Conservation (phyloP, 1,140 invertebrate species). For the Leptopilina boulardi region DNA sequence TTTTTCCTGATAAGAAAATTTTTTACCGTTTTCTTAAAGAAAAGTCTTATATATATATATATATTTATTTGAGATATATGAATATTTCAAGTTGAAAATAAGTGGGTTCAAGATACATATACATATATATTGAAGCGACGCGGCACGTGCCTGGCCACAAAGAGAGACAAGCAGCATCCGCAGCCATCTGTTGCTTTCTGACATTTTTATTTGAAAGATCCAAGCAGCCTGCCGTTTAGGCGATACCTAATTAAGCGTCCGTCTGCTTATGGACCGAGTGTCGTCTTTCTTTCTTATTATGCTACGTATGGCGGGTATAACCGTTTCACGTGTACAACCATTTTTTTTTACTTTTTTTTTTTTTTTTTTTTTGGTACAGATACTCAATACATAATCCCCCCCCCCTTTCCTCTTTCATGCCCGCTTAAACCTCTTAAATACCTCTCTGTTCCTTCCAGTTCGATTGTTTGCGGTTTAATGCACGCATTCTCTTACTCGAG, state of each 20-base stretch:
- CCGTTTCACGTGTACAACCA: background rate
- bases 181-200: conserved; percentile 67
- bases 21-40: conserved; percentile 41
- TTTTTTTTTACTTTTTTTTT: background rate
- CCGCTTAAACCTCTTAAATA: too few relatives aligned
- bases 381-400: background rate
- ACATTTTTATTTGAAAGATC: conserved; percentile 58
- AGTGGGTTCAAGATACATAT: conserved; percentile 35
- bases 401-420: too few relatives aligned
- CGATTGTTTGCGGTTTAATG: too few relatives aligned
- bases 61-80: background rate
- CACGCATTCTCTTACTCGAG: too few relatives aligned
- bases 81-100: conserved; percentile 13
- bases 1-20: conserved; percentile 44
- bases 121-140: conserved; percentile 47
- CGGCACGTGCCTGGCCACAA: conserved; percentile 58
- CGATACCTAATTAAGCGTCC: conserved; percentile 52
- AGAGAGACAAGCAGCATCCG: conserved; percentile 63
- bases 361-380: background rate
- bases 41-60: conserved; percentile 51
- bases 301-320: background rate
- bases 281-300: conserved; percentile 23
- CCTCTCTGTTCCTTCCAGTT: too few relatives aligned
- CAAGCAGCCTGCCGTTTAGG: conserved; percentile 43
- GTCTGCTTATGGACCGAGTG: conserved; percentile 41